Evolutionary conservation across 1,140 invertebrate genomes (phyloP), one percentile per base, ranked within the genome.

Genomic region (Drosophila truncata): DNA sequence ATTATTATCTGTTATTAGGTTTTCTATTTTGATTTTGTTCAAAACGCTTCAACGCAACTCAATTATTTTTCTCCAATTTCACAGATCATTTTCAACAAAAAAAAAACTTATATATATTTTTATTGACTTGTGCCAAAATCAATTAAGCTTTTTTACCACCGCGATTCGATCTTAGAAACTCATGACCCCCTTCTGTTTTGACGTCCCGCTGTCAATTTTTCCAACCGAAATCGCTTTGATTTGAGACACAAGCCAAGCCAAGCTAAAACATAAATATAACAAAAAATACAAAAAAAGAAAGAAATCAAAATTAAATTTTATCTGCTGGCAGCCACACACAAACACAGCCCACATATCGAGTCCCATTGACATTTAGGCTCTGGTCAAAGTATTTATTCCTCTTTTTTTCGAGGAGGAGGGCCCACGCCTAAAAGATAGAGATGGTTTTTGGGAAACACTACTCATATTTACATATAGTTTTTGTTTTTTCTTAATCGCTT

Each of bases 71-170:
- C 16, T 27, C 55, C 81, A 69, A 82, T 83, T 83, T 83, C 72
- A 85, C 55, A 82, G 42, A 39, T 78, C 60, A 65, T 83, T 84
- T 59, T 64, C 66, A 52, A 35, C 55, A 44, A 46, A 41, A 39
- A n/a, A 63, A 50, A 46, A 41, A 39, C 13, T 4, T 37, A 13
- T 18, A 50, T 44, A 42, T 33, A n/a, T 16, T 76, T 64, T 78
- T 60, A 41, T 73, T 50, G 83, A 86, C 82, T 87, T 82, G 83
- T 87, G 83, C 83, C 84, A 88, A 83, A 80, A 27, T 69, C 80
- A 83, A 86, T 87, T 77, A 60, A 77, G 65, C 39, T 66, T 67
- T 67, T 60, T 76, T 65, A 49, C 49, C 57, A 16, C 20, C 50
- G 46, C 58, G 72, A 39, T 64, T 59, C 58, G 71, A 83, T 83